Base-by-base conservation (phyloP, 2,113 vertebrate genomes). In the Peucedramus taeniatus region DNA sequence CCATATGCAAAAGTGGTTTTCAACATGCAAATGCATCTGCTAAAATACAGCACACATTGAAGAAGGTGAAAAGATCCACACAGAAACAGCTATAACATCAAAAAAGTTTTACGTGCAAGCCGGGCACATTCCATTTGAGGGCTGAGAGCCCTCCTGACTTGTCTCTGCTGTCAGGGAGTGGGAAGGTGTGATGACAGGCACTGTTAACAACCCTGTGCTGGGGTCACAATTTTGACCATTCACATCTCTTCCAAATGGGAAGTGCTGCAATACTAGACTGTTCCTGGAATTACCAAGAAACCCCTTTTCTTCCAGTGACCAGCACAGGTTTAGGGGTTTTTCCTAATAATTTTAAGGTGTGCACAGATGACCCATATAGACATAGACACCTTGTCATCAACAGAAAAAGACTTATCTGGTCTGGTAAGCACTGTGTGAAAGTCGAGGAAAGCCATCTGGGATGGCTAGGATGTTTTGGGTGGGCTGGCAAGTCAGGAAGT, bases 401-500 rank as follows among this genome's bases (percentile, higher is more conserved):
- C 1, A 5, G 31, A 37, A 64, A 33, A 69, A 70, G 22, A 33
- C 35, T 26, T 57, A 27, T 66, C 54, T 80, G 59, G 40, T 85
- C 21, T 0, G 0, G 8, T 45, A 45, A 89, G 45, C 39, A 33
- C 28, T 39, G 51, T 27, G 19, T 51, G 18, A 76, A 93, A 56
- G 89, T 39, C 0, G 0, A 93, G 59, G 23, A 60, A 87, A 82
- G 70, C 53, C 71, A 94, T 50, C 74, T 72, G 71, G 53, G 30
- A 82, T 72, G 21, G n/a, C 50, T 61, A 22, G 71, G 53, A 85
- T 83, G 37, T 71, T 93, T 92, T 1, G 23, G 56, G 65, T 68
- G 40, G 74, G 77, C 61, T 92, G 83, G 23, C 10, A 13, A 44
- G 81, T 87, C 93, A 89, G 87, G 81, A 96, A 93, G 57, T 8